These are phyloP conservation scores for Lepidocolaptes lacrymiger DNA, from an alignment of 2,797 vertebrate species.

Conservation along the genomic window DNA sequence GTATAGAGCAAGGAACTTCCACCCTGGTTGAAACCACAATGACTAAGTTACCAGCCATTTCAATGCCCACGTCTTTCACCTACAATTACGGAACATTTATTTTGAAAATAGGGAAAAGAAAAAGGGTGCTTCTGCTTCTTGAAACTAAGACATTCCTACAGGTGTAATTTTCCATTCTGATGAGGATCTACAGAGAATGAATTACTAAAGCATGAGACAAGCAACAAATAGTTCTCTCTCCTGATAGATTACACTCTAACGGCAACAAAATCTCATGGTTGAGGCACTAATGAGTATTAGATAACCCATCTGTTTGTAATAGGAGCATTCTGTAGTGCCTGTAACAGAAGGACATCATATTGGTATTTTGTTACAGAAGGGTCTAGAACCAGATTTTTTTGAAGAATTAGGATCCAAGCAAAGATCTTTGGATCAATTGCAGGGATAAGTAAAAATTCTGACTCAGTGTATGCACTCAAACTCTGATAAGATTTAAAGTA, in stretches of 20 bases:
- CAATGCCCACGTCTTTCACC: not conserved
- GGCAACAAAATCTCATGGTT: constrained; percentile 72
- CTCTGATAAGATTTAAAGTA: not conserved
- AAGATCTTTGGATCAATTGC: not conserved
- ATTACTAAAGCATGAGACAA: not conserved
- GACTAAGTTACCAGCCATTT: not conserved
- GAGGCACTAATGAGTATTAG: constrained; percentile 52
- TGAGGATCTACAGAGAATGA: not conserved
- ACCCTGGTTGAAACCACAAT: not conserved
- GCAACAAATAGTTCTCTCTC: constrained; percentile 11
- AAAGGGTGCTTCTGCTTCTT: not conserved
- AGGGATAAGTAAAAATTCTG: not conserved
- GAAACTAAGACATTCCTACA: not conserved
- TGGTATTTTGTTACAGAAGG: constrained; percentile 58
- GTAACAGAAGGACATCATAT: constrained; percentile 62
- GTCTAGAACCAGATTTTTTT: not conserved
- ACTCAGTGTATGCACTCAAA: not conserved
- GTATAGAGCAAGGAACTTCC: not conserved
- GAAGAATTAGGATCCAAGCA: not conserved
- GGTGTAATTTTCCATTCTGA: not conserved
- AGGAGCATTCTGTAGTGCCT: constrained; percentile 56
- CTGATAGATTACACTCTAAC: constrained; percentile 67
- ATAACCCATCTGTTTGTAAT: constrained; percentile 71
- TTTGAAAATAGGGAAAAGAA: not conserved
- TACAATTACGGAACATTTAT: not conserved